Conservation (phyloP, 2,797 vertebrate genomes). For the Myotis vivesi region DNA sequence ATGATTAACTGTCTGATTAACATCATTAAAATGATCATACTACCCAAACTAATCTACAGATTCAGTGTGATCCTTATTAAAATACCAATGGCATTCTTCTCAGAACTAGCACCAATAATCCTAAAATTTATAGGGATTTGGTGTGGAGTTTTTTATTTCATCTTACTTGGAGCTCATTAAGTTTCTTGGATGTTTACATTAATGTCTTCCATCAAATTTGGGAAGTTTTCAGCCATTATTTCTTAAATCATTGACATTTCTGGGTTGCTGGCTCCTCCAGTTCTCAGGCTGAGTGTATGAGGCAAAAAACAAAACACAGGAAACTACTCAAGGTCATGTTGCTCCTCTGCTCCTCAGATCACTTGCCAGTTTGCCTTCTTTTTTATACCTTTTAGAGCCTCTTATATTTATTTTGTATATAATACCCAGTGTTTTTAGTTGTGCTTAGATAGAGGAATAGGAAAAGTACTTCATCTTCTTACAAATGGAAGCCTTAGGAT, state of each 20-base stretch:
- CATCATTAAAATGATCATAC: neutral
- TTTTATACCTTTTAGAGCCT: neutral
- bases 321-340: neutral
- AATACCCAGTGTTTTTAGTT: neutral
- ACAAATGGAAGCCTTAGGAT: neutral
- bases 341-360: neutral
- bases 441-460: neutral
- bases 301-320: neutral
- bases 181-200: neutral
- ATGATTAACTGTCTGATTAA: neutral
- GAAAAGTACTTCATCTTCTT: neutral
- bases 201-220: neutral
- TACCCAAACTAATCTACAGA: neutral
- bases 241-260: neutral
- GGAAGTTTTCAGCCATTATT: neutral
- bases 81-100: neutral
- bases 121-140: neutral
- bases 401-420: neutral
- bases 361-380: neutral
- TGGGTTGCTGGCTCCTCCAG: neutral
- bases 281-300: neutral
- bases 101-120: neutral
- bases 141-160: neutral
- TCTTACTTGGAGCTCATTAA: neutral
- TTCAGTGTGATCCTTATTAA: neutral